These are phyloP conservation scores for Podabrus alpinus DNA, from an alignment of 2,888 invertebrate genomes.

Conservation along the genomic window DNA sequence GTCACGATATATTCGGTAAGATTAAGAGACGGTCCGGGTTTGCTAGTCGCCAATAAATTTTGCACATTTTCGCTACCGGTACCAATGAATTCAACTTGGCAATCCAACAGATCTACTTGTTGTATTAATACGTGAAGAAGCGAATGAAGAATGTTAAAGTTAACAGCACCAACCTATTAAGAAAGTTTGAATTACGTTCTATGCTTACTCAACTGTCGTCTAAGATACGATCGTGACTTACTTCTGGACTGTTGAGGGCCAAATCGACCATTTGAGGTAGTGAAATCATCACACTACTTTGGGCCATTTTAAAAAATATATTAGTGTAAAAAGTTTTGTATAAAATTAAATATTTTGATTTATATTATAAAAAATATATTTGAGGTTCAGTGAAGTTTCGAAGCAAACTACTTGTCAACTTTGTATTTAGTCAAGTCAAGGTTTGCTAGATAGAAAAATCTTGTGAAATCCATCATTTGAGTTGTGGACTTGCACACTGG, in stretches of 20 bases:
- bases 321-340: neutral
- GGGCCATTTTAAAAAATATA: conserved; percentile 38
- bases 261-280: conserved; percentile 74
- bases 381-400: neutral
- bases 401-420: conserved; percentile 2
- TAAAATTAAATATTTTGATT: neutral
- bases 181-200: neutral
- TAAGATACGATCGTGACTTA: conserved; percentile 38
- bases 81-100: conserved; percentile 66
- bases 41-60: conserved; percentile 49
- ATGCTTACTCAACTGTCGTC: neutral
- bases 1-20: conserved; percentile 50
- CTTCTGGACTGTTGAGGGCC: conserved; percentile 75
- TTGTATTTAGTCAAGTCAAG: neutral
- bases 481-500: too few species aligned
- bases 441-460: neutral
- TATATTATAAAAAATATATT: neutral
- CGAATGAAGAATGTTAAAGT: conserved; percentile 75
- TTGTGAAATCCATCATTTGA: too few species aligned
- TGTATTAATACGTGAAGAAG: conserved; percentile 71
- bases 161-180: conserved; percentile 71
- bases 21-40: conserved; percentile 47
- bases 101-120: conserved; percentile 60
- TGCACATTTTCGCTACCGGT: conserved; percentile 58
- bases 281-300: conserved; percentile 54